Evolutionary conservation across 2,113 vertebrate species (phyloP), one percentile per base, ranked within the genome.

Genomic region (Butastur rufipennis): DNA sequence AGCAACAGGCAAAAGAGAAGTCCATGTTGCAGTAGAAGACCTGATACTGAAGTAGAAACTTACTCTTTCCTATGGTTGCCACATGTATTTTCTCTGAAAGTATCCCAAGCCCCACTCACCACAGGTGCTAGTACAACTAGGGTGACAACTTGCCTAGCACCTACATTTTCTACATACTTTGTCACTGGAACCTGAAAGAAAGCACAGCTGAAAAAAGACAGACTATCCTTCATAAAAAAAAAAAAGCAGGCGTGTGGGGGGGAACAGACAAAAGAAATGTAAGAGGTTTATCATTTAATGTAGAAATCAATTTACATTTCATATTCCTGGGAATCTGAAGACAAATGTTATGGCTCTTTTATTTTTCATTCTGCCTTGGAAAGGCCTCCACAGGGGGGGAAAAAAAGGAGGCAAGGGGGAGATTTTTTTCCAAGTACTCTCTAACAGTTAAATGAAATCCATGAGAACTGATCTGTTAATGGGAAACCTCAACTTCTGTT

Each of bases 381-480:
- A 95, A 86, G 45, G 20, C 6, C 59, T 83, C 31, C 23, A 42
- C 11, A 38, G 38, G 6, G 18, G 6, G 45, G 9, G 5, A 34
- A 71, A 40, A 2, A 66, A 32, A 2, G 0, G 18, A 11, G 7
- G 1, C 0, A 1, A 29, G 19, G 19, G 42, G 29, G 32, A 74
- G 18, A 47, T 31, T 48, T 61, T 68, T 68, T 48, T 26, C 65
- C 32, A 72, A 48, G 25, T 40, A 31, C 16, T 74, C 52, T 62
- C 11, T 10, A 90, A 59, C 12, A 55, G 43, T 53, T 36, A 81
- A 80, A 62, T 63, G 11, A 86, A 70, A 53, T 42, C 66, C 36
- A 81, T 75, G 61, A 71, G 58, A 95, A 26, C 2, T 45, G 80
- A 52, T 17, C 77, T 65, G 34, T 25, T 68, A 58, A 38, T 22